Evolutionary conservation across 1,140 invertebrate species (phyloP).

Genomic region (Liolophura sinensis): DNA sequence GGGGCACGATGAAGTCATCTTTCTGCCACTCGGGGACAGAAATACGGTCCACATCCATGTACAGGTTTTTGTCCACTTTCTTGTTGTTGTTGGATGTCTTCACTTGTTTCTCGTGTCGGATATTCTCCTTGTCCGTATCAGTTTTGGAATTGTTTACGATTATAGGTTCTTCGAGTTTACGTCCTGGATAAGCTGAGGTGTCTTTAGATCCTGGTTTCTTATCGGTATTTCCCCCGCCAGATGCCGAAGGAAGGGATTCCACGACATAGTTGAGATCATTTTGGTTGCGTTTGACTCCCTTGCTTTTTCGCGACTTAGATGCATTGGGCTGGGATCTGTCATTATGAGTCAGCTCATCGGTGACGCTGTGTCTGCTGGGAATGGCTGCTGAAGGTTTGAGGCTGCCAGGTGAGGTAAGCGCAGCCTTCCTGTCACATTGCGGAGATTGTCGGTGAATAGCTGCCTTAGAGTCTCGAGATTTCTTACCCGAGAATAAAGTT

Average conservation of each 20-base stretch:
- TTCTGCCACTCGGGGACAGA: no score
- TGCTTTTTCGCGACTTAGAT: neutral
- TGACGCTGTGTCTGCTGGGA: no score
- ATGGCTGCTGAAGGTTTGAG: neutral
- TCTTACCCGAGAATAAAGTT: no score
- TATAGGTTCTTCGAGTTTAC: neutral
- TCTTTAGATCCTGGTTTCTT: no score
- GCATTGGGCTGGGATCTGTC: neutral
- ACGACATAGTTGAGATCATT: constrained; percentile 10
- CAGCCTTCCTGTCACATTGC: neutral
- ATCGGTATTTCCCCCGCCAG: neutral
- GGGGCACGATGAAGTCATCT: no score
- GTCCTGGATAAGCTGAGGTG: no score
- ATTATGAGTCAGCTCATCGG: no score
- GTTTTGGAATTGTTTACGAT: neutral
- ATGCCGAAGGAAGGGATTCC: no score
- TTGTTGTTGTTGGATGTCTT: constrained; percentile 1
- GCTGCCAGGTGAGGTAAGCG: neutral
- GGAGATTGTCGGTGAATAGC: neutral
- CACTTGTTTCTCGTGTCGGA: neutral
- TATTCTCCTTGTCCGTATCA: constrained; percentile 1
- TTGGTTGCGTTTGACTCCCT: constrained; percentile 1
- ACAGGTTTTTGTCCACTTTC: neutral
- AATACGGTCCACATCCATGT: no score
- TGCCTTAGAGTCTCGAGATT: no score